phyloP scores from a whole-genome alignment of 1,140 invertebrate genomes.

The Drosophila fuyamai region DNA sequence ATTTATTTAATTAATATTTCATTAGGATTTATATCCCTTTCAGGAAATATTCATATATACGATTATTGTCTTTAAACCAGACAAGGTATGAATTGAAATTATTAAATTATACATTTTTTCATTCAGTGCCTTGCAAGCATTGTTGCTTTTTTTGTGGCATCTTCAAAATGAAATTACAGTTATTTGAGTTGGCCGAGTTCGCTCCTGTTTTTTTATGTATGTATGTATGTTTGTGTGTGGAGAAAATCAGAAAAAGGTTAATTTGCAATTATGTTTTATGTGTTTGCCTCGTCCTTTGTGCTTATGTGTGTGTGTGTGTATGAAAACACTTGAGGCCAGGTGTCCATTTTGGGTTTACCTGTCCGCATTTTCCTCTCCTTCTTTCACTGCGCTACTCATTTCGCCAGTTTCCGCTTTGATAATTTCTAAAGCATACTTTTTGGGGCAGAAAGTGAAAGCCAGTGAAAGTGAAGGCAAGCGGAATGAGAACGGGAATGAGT shows the following conservation, averaged over 20 bases:
- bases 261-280: constrained; percentile 62
- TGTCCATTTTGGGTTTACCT: constrained; percentile 48
- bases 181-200: constrained; percentile 23
- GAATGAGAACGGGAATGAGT: constrained; percentile 25
- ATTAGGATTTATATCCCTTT: no score
- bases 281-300: constrained; percentile 12
- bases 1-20: no score
- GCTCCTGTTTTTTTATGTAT: constrained; percentile 28
- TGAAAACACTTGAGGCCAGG: constrained; percentile 53
- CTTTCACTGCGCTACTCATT: not conserved
- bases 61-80: no score
- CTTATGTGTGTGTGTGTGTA: constrained; percentile 1
- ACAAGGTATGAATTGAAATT: no score
- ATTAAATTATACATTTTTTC: not conserved
- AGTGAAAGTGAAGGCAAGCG: constrained; percentile 11
- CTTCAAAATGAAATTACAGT: constrained; percentile 37
- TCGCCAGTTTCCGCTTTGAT: constrained; percentile 35
- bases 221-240: constrained; percentile 2
- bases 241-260: constrained; percentile 61
- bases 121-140: constrained; percentile 6
- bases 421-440: constrained; percentile 53
- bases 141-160: constrained; percentile 10
- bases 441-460: constrained; percentile 25
- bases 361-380: not conserved
- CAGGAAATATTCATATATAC: no score